Conservation (phyloP, 2,888 invertebrate genomes). For the Caenorhabditis sp. region DNA sequence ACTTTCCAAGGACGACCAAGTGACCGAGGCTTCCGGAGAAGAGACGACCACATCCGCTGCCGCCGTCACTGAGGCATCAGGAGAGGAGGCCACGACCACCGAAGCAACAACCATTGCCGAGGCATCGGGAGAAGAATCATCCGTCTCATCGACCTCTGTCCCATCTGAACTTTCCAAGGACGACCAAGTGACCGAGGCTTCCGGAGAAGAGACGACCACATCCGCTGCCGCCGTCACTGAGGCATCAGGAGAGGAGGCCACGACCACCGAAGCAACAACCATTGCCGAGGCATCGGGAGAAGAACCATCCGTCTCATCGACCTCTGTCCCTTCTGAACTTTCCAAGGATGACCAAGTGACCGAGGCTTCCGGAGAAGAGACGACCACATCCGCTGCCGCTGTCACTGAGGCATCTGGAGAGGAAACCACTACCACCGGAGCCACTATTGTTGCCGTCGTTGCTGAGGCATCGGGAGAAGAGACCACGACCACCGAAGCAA, state of each 20-base stretch:
- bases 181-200: conserved; percentile 22
- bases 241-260: conserved; percentile 35
- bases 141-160: conserved; percentile 18
- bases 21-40: conserved; percentile 33
- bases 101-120: conserved; percentile 36
- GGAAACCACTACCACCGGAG: conserved; percentile 10
- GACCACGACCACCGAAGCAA: conserved; percentile 32
- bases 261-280: conserved; percentile 1
- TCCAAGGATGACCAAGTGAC: conserved; percentile 23
- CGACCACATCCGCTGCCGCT: conserved; percentile 23
- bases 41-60: conserved; percentile 23
- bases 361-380: conserved; percentile 53
- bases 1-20: background rate
- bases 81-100: conserved; percentile 57
- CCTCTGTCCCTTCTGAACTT: conserved; percentile 16
- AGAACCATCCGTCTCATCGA: conserved; percentile 30
- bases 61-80: conserved; percentile 54
- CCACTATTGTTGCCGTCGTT: conserved; percentile 35
- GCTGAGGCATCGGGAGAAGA: conserved; percentile 32
- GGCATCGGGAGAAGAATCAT: conserved; percentile 50
- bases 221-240: conserved; percentile 30
- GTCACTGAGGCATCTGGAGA: conserved; percentile 36
- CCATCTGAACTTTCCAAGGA: conserved; percentile 9
- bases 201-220: conserved; percentile 41
- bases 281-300: conserved; percentile 36